Conservation (phyloP, 2,797 vertebrate species). For the Pseudochromis fuscus region DNA sequence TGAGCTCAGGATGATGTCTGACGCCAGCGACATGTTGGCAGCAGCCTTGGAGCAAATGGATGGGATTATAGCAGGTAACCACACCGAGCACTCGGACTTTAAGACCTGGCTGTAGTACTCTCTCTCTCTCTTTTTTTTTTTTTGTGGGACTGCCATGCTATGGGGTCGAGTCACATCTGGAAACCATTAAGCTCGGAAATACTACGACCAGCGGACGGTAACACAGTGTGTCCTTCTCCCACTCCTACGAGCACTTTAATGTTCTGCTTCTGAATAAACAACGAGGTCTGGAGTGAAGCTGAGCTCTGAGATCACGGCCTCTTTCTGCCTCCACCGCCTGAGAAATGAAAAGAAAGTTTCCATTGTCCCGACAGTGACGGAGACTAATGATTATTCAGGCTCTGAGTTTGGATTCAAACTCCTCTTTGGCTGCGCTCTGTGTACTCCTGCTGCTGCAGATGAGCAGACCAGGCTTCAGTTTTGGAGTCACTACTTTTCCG, state of each 20-base stretch:
- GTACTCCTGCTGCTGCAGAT: slow-evolving; percentile 58
- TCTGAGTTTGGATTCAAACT: slow-evolving; percentile 58
- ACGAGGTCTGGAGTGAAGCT: slow-evolving; percentile 28
- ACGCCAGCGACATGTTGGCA: slow-evolving; percentile 98
- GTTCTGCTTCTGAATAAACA: slow-evolving; percentile 39
- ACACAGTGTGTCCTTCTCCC: slow-evolving; percentile 46
- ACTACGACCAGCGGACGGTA: slow-evolving; percentile 26
- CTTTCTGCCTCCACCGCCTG: slow-evolving; percentile 27
- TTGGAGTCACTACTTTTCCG: slow-evolving; percentile 75
- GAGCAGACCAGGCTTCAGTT: slow-evolving; percentile 66
- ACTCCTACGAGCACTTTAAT: slow-evolving; percentile 50
- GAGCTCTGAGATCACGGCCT: slow-evolving; percentile 32
- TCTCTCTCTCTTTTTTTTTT: no score
- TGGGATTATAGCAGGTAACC: slow-evolving; percentile 95
- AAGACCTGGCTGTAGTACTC: slow-evolving; percentile 26
- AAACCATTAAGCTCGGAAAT: slow-evolving; percentile 59
- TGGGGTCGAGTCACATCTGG: slow-evolving; percentile 73
- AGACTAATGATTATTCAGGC: slow-evolving; percentile 79
- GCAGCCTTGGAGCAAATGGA: slow-evolving; percentile 99
- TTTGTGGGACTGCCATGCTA: slow-evolving; percentile 50
- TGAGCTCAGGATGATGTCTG: slow-evolving; percentile 91
- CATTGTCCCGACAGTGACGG: slow-evolving; percentile 74
- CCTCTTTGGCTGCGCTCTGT: slow-evolving; percentile 46
- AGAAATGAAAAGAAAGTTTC: slow-evolving; percentile 73
- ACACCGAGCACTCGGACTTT: slow-evolving; percentile 30